Conservation (phyloP, 1,140 invertebrate genomes). For the Heliconius hermathena region DNA sequence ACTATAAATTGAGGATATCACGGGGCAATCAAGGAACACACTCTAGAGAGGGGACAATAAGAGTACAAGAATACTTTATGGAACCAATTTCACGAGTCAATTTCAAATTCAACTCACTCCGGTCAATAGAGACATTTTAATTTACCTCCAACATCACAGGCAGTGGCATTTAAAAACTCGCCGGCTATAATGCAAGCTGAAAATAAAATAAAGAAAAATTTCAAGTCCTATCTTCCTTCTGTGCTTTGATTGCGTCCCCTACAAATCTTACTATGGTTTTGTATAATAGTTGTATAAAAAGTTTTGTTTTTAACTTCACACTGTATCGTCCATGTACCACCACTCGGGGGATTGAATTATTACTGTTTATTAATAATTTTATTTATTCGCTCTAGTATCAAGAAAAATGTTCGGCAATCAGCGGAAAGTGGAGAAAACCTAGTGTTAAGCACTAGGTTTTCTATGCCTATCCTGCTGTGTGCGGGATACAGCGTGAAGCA, state of each 20-base stretch:
- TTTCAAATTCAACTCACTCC: constrained; percentile 41
- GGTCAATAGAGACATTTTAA: constrained; percentile 49
- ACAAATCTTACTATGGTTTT: constrained; percentile 63
- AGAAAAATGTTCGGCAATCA: too few relatives aligned
- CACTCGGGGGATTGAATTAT: too few relatives aligned
- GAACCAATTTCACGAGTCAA: constrained; percentile 40
- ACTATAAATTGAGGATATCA: neutral
- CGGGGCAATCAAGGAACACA: neutral
- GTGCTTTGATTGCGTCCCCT: constrained; percentile 69
- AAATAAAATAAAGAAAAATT: constrained; percentile 64
- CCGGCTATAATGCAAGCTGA: constrained; percentile 47
- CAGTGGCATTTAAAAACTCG: constrained; percentile 58
- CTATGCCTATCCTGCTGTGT: too few relatives aligned
- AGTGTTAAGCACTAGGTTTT: too few relatives aligned
- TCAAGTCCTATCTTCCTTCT: constrained; percentile 63
- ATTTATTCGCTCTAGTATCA: too few relatives aligned
- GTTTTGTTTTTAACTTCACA: neutral
- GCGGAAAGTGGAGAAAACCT: too few relatives aligned
- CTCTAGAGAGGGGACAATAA: neutral
- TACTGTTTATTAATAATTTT: too few relatives aligned
- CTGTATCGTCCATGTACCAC: too few relatives aligned
- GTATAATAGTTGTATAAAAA: constrained; percentile 76
- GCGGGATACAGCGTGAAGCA: too few relatives aligned
- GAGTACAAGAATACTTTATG: constrained; percentile 34
- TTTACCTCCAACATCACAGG: constrained; percentile 51